A percentile compares a stretch with the other conserved stretches of the same genome.
phyloP scores from a whole-genome alignment of 2,113 vertebrate species.

The Tricholaema leucomelas region DNA sequence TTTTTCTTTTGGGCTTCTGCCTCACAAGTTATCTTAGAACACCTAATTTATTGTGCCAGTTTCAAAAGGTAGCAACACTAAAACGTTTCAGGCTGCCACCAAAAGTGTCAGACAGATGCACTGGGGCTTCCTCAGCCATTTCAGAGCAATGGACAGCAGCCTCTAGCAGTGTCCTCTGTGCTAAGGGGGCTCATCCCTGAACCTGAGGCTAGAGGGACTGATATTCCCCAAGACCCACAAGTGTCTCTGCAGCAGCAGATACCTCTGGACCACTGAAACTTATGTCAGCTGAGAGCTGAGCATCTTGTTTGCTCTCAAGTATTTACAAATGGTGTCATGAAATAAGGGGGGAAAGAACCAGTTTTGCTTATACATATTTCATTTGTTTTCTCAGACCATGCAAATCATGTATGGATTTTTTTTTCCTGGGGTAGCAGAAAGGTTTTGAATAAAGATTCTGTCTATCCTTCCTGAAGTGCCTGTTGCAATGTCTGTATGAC shows the following conservation, averaged over 20 bases:
- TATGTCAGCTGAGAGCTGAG: not conserved
- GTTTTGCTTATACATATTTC: not conserved
- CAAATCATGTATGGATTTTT: not conserved
- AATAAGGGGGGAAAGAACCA: not conserved
- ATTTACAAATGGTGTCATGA: not conserved
- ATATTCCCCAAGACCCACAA: not conserved
- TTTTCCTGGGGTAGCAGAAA: not conserved
- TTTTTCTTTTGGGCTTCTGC: not conserved
- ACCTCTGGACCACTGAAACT: too few relatives aligned
- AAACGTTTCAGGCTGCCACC: not conserved
- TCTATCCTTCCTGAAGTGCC: not conserved
- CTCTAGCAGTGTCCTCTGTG: rapidly evolving
- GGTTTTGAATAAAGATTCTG: not conserved
- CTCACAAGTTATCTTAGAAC: rapidly evolving
- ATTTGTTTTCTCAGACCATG: not conserved
- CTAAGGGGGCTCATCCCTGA: rapidly evolving
- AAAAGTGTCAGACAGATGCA: rapidly evolving
- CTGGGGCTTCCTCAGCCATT: not conserved
- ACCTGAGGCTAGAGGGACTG: not conserved
- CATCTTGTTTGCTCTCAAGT: not conserved
- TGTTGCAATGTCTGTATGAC: not conserved
- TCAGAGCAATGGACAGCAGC: not conserved
- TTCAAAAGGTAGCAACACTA: not conserved
- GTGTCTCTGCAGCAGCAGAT: rapidly evolving
- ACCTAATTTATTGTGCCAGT: not conserved